Evolutionary conservation across 2,888 invertebrate species (phyloP).

Genomic region (Ectemnius lituratus): DNA sequence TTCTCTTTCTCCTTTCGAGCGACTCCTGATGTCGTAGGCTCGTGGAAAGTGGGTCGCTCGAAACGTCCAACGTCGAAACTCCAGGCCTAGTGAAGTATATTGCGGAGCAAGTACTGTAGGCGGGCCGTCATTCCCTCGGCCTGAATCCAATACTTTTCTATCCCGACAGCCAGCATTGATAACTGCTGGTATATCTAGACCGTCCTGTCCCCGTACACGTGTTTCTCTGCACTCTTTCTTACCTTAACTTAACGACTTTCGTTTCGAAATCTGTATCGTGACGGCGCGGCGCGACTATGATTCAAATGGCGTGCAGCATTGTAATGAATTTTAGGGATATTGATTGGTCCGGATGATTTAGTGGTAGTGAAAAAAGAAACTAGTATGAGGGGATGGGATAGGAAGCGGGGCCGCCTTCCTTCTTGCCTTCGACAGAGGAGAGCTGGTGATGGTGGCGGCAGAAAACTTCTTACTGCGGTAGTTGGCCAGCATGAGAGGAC

Average conservation of each 20-base stretch:
- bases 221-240: too few species aligned
- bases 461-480: slow-evolving; percentile 28
- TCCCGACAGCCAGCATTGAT: too few species aligned
- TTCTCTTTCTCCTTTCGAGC: slow-evolving; percentile 13
- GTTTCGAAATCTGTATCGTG: too few species aligned
- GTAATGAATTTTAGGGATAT: not conserved
- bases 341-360: slow-evolving; percentile 23
- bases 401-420: not conserved
- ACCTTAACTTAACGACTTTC: too few species aligned
- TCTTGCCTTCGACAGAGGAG: not conserved
- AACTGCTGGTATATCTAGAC: too few species aligned
- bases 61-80: slow-evolving; percentile 11
- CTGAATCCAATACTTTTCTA: not conserved
- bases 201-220: too few species aligned
- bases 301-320: too few species aligned
- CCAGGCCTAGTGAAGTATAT: slow-evolving; percentile 14
- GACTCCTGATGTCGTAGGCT: slow-evolving; percentile 15
- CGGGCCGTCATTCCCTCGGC: slow-evolving; percentile 63
- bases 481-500: slow-evolving; percentile 24
- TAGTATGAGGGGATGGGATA: slow-evolving; percentile 23
- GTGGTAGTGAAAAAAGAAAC: slow-evolving; percentile 30
- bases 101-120: slow-evolving; percentile 19
- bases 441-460: not conserved
- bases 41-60: slow-evolving; percentile 53
- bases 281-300: too few species aligned